Base-by-base conservation (phyloP, 2,888 invertebrate species). In the Morinoia aosen region DNA sequence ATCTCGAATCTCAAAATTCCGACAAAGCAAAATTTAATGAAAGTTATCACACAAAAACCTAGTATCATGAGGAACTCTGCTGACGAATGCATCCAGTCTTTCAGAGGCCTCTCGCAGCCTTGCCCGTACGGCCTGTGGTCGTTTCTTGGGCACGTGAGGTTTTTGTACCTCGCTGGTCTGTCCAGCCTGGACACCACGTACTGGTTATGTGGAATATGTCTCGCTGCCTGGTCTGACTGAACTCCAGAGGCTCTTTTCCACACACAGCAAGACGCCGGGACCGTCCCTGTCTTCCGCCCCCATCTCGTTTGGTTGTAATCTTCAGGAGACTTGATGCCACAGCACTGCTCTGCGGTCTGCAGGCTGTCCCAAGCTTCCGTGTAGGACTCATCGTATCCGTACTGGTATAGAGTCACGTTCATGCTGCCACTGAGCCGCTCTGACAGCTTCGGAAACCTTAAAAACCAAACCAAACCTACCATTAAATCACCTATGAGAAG, bases 41-140 rank as follows among this genome's bases (percentile, higher is more conserved):
- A 99, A 97, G 98, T 98, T 97, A 99, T 98, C 96, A 99, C 98
- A 97, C 99, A 99, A 97, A 98, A 98, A 96, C 98, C 98, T 97
- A 98, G 97, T 96, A 98, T 97, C 96, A 97, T 98, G 96, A 99
- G 98, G 96, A 98, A 98, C 97, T 98, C 98, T 95, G 98, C 98
- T 93, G 98, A 98, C 97, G 98, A 98, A 97, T 98, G 98, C 95
- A 98, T 97, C 98, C 98, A 99, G 97, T 98, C 97, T 96, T 98
- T 97, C 96, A 99, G 97, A 96, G 98, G 97, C 97, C 98, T 98
- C 96, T 98, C 98, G 97, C 98, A 99, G 96, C 98, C 98, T 95
- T 97, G 64, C 48, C 64, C 40, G 94, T 94, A 64, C 16, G 94
- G 94, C 94, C 64, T 48, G 33, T 94, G 94, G 39, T 95, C 95